Conservation (phyloP, 35 echinoderm and acorn worm species). For the Stichopus chloronotus region DNA sequence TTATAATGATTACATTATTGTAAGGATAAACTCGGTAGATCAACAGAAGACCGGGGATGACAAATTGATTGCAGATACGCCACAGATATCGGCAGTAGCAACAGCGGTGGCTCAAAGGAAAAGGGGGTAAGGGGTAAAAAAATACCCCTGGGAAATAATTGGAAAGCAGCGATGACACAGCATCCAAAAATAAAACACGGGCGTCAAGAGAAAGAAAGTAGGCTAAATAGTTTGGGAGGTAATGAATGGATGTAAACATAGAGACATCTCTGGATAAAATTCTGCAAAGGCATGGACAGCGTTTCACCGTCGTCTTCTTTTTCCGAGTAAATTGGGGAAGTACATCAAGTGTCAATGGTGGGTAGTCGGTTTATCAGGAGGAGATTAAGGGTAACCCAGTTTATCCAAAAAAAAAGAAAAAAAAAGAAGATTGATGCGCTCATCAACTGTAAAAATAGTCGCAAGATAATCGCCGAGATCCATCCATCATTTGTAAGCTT, state of each 20-base stretch:
- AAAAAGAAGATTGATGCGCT: background rate
- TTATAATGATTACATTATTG: slow-evolving; percentile 27
- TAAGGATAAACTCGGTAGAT: background rate
- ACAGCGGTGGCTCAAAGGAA: no score
- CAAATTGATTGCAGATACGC: slow-evolving; percentile 17
- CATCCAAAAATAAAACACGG: background rate
- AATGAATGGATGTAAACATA: slow-evolving; percentile 1
- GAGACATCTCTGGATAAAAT: background rate
- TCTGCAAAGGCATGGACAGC: background rate
- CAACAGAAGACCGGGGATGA: slow-evolving; percentile 22
- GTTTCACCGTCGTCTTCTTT: background rate
- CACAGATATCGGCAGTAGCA: background rate
- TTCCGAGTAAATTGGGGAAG: background rate
- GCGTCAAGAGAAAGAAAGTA: background rate
- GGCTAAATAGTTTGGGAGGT: slow-evolving; percentile 2
- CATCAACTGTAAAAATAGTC: slow-evolving; percentile 10
- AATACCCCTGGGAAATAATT: slow-evolving; percentile 28
- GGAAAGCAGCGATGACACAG: background rate
- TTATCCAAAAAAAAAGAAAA: background rate
- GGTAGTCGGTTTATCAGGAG: background rate
- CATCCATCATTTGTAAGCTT: background rate
- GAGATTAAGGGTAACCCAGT: background rate
- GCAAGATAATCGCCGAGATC: background rate
- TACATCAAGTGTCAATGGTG: slow-evolving; percentile 17
- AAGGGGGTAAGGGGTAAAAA: background rate